These are phyloP conservation scores for Chloromyia formosa DNA, from an alignment of 2,888 invertebrate species.

Conservation along the genomic window DNA sequence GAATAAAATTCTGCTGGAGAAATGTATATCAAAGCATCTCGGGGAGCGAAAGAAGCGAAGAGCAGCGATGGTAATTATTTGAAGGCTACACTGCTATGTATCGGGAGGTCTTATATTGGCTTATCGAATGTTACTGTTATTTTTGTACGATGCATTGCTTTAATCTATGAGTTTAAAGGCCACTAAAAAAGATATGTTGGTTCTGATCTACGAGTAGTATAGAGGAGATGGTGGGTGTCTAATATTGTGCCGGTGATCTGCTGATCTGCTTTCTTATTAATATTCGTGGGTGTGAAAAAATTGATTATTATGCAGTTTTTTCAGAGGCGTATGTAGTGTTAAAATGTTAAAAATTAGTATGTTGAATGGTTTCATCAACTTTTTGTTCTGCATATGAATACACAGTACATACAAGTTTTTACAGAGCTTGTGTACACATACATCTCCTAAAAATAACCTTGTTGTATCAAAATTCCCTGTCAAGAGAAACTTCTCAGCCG, in stretches of 20 bases:
- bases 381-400: too few relatives aligned
- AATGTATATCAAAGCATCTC: background rate
- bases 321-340: too few relatives aligned
- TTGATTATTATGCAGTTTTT: too few relatives aligned
- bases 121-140: constrained; percentile 36
- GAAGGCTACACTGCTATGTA: constrained; percentile 33
- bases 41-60: background rate
- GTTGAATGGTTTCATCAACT: too few relatives aligned
- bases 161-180: constrained; percentile 11
- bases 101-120: constrained; percentile 16
- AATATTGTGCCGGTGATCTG: background rate
- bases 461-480: too few relatives aligned
- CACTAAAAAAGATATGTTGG: background rate
- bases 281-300: background rate
- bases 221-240: background rate
- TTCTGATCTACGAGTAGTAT: background rate
- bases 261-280: background rate
- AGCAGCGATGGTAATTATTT: constrained; percentile 22
- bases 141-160: constrained; percentile 24
- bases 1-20: constrained; percentile 32
- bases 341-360: too few relatives aligned
- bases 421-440: too few relatives aligned
- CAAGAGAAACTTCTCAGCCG: too few relatives aligned
- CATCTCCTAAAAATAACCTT: too few relatives aligned
- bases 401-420: too few relatives aligned